Base-by-base conservation (phyloP, 1,140 invertebrate species). In the Heliconius melpomene region DNA sequence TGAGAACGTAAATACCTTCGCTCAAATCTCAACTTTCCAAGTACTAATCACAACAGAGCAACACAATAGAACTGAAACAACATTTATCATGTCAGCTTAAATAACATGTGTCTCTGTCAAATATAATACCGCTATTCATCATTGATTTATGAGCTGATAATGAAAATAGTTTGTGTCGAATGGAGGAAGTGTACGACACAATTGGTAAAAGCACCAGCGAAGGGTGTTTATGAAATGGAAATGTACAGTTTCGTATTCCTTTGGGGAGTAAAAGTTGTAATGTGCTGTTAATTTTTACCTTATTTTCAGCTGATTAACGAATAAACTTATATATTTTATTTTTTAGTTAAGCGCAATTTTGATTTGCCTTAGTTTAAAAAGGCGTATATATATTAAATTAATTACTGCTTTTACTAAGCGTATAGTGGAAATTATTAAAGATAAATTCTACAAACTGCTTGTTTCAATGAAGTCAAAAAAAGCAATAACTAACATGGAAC, bases 121-220 rank as follows among this genome's bases (percentile, higher is more conserved):
- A 86, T 89, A 86, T 85, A 81, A 86, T 84, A 89, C 88, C 84
- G 83, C 86, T 85, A 91, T 92, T 89, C 86, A 90, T 93, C 90
- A 89, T 86, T 94, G 91, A 94, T 93, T 94, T 93, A 93, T 92
- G 88, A 86, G 82, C 87, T 87, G 88, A 91, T 94, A 91, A 90
- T 93, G 91, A 92, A 94, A 94, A 93, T 93, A 93, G 91, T 93
- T 94, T 88, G 85, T 85, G 85, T 85, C 85, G 82, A 85, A 87
- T 52, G 74, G 29, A 79, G 77, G 36, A 77, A 74, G 76, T 77
- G 57, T 71, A 54, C 40, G 79, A 76, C 75, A 60, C 75, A 72
- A 72, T 80, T 32, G 79, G 74, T 72, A 80, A 40, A 29, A 29
- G 29, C 29, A 2, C 52, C 72, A 38, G 36, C 79, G 74, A 77